Percentiles rank a stretch among this genome's conserved stretches.
phyloP scores from a whole-genome alignment of 2,888 invertebrate species.

The Agriopis aurantiaria region DNA sequence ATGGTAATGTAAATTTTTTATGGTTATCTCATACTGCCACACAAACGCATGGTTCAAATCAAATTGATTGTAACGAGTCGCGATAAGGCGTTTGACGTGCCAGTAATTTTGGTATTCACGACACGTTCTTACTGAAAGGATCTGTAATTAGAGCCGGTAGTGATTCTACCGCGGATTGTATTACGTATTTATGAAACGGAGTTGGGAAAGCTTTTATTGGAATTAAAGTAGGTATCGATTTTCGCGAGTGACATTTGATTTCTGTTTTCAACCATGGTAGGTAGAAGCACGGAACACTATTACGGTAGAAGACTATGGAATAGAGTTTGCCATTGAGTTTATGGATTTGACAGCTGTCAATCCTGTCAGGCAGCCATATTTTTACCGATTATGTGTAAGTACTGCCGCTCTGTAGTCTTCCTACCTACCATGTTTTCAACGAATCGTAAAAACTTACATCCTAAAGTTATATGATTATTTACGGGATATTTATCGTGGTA shows the following conservation, averaged over 20 bases:
- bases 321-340: too few relatives aligned
- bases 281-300: too few relatives aligned
- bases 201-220: constrained; percentile 34
- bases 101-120: constrained; percentile 60
- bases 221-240: not conserved
- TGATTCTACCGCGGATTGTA: constrained; percentile 52
- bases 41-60: not conserved
- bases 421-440: too few relatives aligned
- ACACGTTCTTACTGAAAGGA: constrained; percentile 59
- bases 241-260: not conserved
- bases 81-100: constrained; percentile 53
- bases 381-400: too few relatives aligned
- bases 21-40: constrained; percentile 9
- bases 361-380: too few relatives aligned
- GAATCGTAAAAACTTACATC: too few relatives aligned
- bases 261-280: too few relatives aligned
- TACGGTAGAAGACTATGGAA: too few relatives aligned
- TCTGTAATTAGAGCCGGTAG: constrained; percentile 53
- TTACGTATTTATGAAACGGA: constrained; percentile 48
- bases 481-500: too few relatives aligned
- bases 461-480: too few relatives aligned
- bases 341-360: too few relatives aligned
- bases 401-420: too few relatives aligned
- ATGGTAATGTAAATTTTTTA: not conserved
- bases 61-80: constrained; percentile 55